Evolutionary conservation across 2,797 vertebrate species (phyloP).

Genomic region (Xerus rutilus): DNA sequence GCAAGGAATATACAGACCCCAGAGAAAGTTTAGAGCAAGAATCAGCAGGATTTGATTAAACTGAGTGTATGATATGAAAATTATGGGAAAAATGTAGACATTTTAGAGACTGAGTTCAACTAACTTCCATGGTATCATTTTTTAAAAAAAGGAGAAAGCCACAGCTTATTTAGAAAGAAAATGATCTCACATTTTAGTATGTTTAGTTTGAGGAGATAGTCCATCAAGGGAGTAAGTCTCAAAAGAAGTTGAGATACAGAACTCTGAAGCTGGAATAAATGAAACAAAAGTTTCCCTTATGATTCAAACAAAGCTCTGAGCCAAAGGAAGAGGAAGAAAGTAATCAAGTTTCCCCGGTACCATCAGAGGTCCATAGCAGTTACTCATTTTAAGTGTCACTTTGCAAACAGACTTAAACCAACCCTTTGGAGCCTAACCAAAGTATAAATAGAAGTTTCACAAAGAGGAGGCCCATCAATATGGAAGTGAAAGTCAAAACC

Average conservation of each 20-base stretch:
- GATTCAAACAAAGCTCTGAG: slow-evolving; percentile 69
- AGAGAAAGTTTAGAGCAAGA: not conserved
- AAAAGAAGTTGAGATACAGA: slow-evolving; percentile 9
- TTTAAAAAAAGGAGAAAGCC: not conserved
- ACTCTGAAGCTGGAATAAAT: slow-evolving; percentile 19
- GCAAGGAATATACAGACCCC: not conserved
- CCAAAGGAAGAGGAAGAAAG: slow-evolving; percentile 38
- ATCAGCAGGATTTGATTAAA: not conserved
- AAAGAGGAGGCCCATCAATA: slow-evolving; percentile 68
- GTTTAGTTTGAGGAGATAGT: slow-evolving; percentile 3
- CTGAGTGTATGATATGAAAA: not conserved
- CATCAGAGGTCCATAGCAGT: slow-evolving; percentile 72
- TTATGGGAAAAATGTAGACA: not conserved
- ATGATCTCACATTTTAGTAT: slow-evolving; percentile 9
- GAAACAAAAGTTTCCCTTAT: slow-evolving; percentile 67
- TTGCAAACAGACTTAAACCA: slow-evolving; percentile 78
- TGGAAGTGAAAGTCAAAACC: slow-evolving; percentile 77
- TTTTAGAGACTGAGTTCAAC: not conserved
- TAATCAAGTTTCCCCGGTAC: slow-evolving; percentile 46
- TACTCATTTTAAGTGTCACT: slow-evolving; percentile 80
- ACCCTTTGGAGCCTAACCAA: slow-evolving; percentile 75
- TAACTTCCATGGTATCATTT: not conserved
- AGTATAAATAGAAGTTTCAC: slow-evolving; percentile 79
- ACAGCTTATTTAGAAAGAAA: slow-evolving; percentile 48
- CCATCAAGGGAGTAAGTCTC: not conserved